Evolutionary conservation across 2,888 invertebrate genomes (phyloP), one percentile per base, ranked within the genome.

Genomic region (Eristalinus sepulchralis): DNA sequence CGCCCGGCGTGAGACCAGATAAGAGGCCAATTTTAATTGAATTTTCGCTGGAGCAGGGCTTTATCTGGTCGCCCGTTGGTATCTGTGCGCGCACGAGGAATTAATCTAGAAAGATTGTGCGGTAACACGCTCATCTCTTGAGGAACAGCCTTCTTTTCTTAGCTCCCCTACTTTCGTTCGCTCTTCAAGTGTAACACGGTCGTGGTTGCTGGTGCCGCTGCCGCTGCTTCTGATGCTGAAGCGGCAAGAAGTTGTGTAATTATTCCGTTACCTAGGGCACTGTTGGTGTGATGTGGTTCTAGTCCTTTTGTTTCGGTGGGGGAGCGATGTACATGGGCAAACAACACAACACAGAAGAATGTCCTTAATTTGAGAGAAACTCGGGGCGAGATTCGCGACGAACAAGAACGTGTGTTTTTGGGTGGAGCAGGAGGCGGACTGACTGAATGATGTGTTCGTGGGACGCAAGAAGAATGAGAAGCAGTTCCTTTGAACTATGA

Each of bases 1-100:
- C 24, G 24, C 34, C 11, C 34, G 10, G 20, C 27, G 27, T 27
- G 27, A 5, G 6, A 17, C 8, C 22, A 39, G 77, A 70, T 70
- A 70, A 63, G 68, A 31, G 62, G 62, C 62, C 62, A 77, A 77
- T 77, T 67, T 68, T 55, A 68, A 77, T 68, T 68, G 77, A 77
- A 77, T 70, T 77, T 70, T 77, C 68, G 27, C 68, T 34, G 68
- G 68, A 77, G 68, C 55, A 39, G 17, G 17, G 77, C 77, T 63
- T 77, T 70, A 77, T 77, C 36, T 5, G 34, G 62, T 68, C 55
- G 62, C 59, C 68, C 20, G 77, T 63, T 70, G 62, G 68, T 53
- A 68, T 53, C 39, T 53, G 68, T 60, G 68, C 22, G 34, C 24
- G 53, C 68, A 36, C 34, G 27, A 63, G 68, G 36, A 77, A 60